Percentiles rank a stretch among this genome's conserved stretches.
Conservation (phyloP, 2,113 vertebrate species). For the Dicerorhinus sumatrensis region DNA sequence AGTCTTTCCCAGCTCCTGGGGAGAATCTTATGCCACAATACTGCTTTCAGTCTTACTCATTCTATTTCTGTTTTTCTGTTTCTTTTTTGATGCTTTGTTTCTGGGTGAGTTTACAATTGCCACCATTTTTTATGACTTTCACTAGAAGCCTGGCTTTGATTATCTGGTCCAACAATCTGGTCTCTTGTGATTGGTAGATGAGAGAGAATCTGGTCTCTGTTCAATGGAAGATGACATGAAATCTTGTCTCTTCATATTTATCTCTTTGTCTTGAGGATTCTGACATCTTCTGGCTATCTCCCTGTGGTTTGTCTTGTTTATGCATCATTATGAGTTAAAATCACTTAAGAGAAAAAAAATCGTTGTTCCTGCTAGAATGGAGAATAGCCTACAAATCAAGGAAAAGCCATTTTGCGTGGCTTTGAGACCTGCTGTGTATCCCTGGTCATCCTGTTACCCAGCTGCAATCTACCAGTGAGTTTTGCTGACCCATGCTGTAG, state of each 20-base stretch:
- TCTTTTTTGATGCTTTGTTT: neutral
- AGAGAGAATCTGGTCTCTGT: neutral
- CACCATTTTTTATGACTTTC: neutral
- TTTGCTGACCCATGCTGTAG: neutral
- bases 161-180: neutral
- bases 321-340: neutral
- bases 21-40: neutral
- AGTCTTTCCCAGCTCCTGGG: neutral
- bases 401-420: neutral
- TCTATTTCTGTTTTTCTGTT: neutral
- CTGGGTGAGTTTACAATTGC: neutral
- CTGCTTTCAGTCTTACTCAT: neutral
- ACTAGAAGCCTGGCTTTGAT: constrained; percentile 7
- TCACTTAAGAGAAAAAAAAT: neutral
- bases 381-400: neutral
- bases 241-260: neutral
- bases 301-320: neutral
- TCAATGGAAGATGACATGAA: neutral
- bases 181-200: neutral
- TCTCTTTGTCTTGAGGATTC: neutral
- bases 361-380: neutral
- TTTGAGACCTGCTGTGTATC: neutral
- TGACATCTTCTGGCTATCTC: neutral
- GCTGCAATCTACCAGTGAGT: neutral
- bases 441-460: neutral